Evolutionary conservation across 2,888 invertebrate genomes (phyloP).

Genomic region (Noctuana brunneofusca): DNA sequence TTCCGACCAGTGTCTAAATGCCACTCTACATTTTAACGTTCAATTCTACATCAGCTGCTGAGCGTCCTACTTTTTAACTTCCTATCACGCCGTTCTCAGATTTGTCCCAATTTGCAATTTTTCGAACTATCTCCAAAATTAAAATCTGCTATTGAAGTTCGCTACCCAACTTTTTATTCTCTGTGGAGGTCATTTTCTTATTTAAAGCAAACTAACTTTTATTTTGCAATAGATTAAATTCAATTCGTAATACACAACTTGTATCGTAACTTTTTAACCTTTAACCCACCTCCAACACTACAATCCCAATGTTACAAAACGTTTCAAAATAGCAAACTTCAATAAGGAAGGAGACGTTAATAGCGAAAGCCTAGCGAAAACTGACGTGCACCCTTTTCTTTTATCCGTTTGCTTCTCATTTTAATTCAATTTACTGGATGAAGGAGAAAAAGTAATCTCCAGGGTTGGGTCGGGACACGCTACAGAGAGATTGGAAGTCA

Average conservation of each 20-base stretch:
- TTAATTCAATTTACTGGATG: slow-evolving; percentile 81
- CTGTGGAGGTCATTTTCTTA: neutral
- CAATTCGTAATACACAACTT: too few relatives aligned
- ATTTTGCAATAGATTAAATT: neutral
- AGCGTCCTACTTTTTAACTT: slow-evolving; percentile 31
- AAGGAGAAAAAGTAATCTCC: slow-evolving; percentile 79
- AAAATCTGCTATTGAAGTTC: slow-evolving; percentile 18
- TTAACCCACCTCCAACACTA: too few relatives aligned
- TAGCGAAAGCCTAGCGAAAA: slow-evolving; percentile 55
- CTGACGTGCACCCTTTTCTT: slow-evolving; percentile 72
- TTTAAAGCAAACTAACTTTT: neutral
- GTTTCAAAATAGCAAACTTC: slow-evolving; percentile 8
- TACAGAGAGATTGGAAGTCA: slow-evolving; percentile 80
- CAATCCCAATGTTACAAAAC: neutral
- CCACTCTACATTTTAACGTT: slow-evolving; percentile 32
- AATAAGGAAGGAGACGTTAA: slow-evolving; percentile 49
- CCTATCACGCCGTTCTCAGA: slow-evolving; percentile 20
- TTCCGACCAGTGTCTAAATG: slow-evolving; percentile 30
- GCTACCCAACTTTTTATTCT: neutral
- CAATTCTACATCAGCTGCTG: slow-evolving; percentile 32
- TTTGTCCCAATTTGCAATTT: slow-evolving; percentile 24
- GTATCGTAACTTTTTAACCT: too few relatives aligned
- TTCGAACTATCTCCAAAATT: slow-evolving; percentile 23
- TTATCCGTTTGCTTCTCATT: slow-evolving; percentile 78
- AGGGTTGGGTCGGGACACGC: slow-evolving; percentile 76